A percentile compares a stretch with the other conserved stretches of the same genome.
Evolutionary conservation across 2,888 invertebrate species (phyloP).

Genomic region (Plutella xylostella): DNA sequence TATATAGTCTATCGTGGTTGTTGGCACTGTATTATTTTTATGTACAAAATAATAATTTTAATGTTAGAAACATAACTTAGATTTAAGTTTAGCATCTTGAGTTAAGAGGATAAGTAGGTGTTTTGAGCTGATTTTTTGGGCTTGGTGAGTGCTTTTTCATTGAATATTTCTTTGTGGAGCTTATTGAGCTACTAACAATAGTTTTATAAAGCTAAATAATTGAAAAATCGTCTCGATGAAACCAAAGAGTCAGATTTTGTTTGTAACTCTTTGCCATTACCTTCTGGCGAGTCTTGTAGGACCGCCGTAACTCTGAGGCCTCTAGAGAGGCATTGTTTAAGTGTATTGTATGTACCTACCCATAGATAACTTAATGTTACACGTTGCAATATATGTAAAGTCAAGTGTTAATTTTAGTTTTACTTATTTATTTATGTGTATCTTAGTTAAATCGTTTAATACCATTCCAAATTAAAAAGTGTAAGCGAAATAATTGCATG

Average conservation of each 20-base stretch:
- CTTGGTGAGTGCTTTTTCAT: conserved; percentile 31
- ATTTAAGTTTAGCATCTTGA: conserved; percentile 28
- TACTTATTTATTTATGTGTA: conserved; percentile 50
- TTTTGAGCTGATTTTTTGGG: conserved; percentile 24
- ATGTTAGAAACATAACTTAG: conserved; percentile 48
- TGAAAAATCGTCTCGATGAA: conserved; percentile 38
- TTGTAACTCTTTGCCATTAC: conserved; percentile 46
- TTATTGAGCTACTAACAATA: not conserved
- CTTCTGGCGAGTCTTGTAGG: too few relatives aligned
- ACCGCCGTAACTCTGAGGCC: too few relatives aligned
- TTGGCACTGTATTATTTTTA: conserved; percentile 62
- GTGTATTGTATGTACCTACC: conserved; percentile 18
- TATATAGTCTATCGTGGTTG: conserved; percentile 63
- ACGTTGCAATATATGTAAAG: conserved; percentile 32
- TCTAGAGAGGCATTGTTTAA: too few relatives aligned
- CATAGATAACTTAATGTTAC: conserved; percentile 36
- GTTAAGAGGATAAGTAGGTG: conserved; percentile 19
- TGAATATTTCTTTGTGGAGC: conserved; percentile 15
- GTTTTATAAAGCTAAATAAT: conserved; percentile 9
- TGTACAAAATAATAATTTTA: conserved; percentile 66
- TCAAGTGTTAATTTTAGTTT: conserved; percentile 38
- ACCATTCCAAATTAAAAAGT: conserved; percentile 68
- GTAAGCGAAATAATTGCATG: conserved; percentile 58
- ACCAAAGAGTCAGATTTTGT: conserved; percentile 58
- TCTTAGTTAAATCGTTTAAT: conserved; percentile 26